Evolutionary conservation across 2,113 vertebrate genomes (phyloP).

Genomic region (Ictidomys tridecemlineatus): DNA sequence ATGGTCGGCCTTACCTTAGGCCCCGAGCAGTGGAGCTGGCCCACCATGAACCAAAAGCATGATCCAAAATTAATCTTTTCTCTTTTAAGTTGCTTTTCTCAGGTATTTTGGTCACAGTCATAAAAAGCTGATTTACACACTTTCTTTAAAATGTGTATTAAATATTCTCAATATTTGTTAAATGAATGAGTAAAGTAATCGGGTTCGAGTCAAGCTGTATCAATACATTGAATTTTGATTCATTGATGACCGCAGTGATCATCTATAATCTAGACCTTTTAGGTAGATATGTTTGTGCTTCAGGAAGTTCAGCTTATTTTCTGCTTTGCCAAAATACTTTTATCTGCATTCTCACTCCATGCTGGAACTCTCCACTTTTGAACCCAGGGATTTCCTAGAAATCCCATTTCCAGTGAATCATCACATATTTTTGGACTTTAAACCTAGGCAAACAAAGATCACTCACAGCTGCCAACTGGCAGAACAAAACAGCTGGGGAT

Average conservation of each 20-base stretch:
- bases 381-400: not conserved
- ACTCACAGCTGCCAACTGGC: not conserved
- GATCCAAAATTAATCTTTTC: not conserved
- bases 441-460: not conserved
- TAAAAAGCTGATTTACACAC: not conserved
- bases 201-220: not conserved
- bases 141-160: not conserved
- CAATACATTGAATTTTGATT: not conserved
- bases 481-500: not conserved
- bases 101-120: not conserved
- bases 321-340: not conserved
- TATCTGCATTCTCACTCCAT: not conserved
- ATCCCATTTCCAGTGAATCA: not conserved
- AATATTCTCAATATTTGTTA: not conserved
- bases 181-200: not conserved
- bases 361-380: not conserved
- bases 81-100: not conserved
- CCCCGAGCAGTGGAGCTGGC: not conserved
- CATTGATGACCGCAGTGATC: not conserved
- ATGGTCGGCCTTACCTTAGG: not conserved
- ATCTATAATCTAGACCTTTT: not conserved
- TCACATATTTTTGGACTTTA: not conserved
- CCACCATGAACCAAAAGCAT: not conserved
- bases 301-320: not conserved
- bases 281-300: not conserved